Evolutionary conservation across 2,113 vertebrate genomes (phyloP), one percentile per base, ranked within the genome.

Genomic region (Ammodytes dubius): DNA sequence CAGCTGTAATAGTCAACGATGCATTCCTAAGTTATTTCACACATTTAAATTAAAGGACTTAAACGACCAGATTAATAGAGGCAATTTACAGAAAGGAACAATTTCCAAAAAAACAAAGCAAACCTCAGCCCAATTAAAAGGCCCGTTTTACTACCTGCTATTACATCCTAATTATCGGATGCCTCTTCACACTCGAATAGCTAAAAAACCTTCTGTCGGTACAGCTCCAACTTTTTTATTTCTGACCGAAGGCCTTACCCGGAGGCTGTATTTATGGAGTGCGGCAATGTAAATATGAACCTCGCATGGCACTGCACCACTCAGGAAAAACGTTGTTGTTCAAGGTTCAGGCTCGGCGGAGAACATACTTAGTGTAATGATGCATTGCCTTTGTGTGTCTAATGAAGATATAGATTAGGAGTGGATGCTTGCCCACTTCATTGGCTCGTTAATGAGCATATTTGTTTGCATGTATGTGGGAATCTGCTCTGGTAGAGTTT

Each of bases 331-430:
- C 35, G 39, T 52, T 87, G 75, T 65, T 84, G 85, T 83, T 89
- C 76, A 83, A 77, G 57, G 77, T 85, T 85, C 77, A 83, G 58
- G 74, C 67, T 70, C 69, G 77, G 76, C 78, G 61, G 74, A 82
- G 61, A 74, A 72, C 85, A 70, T 79, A 84, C 80, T 91, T 83
- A 86, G 88, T 35, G 89, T 91, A 92, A 92, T 92, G 91, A 93
- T 88, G 85, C 90, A 91, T 84, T 15, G 64, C 56, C 87, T 73
- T 64, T 81, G 81, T 86, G 77, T 84, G 77, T 91, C 87, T 89
- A 90, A 91, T 91, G 87, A 86, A 91, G 77, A 88, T 86, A 82
- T 67, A 74, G 58, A 89, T 89, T 82, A 79, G 79, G 77, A 66
- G 79, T 86, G 85, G 70, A 89, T 57, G 82, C 70, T 74, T 78